Evolutionary conservation across 1,140 invertebrate genomes (phyloP), one percentile per base, ranked within the genome.

Genomic region (Diachasmimorpha longicaudata): DNA sequence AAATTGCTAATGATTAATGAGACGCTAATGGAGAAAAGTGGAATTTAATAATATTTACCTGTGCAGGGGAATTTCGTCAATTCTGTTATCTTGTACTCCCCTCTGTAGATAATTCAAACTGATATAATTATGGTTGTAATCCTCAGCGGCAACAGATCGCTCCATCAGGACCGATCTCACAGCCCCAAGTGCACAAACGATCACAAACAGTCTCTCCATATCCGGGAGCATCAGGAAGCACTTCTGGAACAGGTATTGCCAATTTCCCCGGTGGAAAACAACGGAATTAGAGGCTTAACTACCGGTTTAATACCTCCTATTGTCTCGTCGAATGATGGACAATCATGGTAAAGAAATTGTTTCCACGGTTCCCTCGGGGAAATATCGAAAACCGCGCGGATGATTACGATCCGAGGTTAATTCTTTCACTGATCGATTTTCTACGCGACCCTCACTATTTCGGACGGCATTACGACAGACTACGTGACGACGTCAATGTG

Each of bases 341-440:
- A 25, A 63, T 63, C 58, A 63, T 63, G 11, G 58, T 63, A 63
- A 63, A 25, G 14, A 19, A 63, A 63, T 25, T 25, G 2, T 63
- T 25, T 63, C 58, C 19, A 63, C 58, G 14, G 5, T 58, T 6
- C 21, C 6, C 23, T 63, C 21, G 10, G 23, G 23, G 58, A 63
- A 63, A 63, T 23, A 63, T 19, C 1, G 58, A 63, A 63, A 63
- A 63, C 13, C 13, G 8, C 58, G 3, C 10, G 19, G 23, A 14
- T 6, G 58, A 63, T 25, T 63, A 25, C 23, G 9, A 63, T 63
- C 58, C 14, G 21, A 63, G 10, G 58, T 63, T 21, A 63, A 63
- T 63, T 63, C 58, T 63, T 63, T 23, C 23, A 63, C 58, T 63
- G 19, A 63, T 63, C 58, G 58, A 63, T 63, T 63, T 63, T 11